Evolutionary conservation across 1,140 invertebrate species (phyloP).

Genomic region (Drosophila miranda): DNA sequence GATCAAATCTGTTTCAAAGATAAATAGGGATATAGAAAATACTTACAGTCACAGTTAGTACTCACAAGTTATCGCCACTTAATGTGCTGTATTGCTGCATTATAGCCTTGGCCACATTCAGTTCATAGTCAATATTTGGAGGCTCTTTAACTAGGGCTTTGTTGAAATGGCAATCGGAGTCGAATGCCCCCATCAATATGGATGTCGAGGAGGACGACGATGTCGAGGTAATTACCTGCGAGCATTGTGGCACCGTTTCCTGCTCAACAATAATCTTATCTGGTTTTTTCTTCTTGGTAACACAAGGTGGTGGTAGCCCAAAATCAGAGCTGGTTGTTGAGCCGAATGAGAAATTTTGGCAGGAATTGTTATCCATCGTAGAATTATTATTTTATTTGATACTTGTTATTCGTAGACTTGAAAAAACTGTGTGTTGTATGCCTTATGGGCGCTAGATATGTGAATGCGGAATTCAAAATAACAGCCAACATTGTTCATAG

Average conservation of each 20-base stretch:
- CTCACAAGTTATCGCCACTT: constrained; percentile 77
- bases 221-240: constrained; percentile 45
- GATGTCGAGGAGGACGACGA: constrained; percentile 55
- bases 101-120: constrained; percentile 67
- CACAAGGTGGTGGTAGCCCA: constrained; percentile 14
- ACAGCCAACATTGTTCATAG: neutral
- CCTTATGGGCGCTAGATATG: no score
- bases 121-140: constrained; percentile 70
- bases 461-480: no score
- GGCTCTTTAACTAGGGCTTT: constrained; percentile 22
- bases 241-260: constrained; percentile 38
- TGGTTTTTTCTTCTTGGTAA: constrained; percentile 17
- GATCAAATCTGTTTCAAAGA: constrained; percentile 83
- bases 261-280: neutral
- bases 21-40: neutral
- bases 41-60: neutral
- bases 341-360: constrained; percentile 48
- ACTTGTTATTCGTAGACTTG: neutral
- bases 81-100: constrained; percentile 71
- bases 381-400: constrained; percentile 1
- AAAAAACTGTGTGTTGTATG: constrained; percentile 17
- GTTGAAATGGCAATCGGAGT: constrained; percentile 40
- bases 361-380: constrained; percentile 54
- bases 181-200: constrained; percentile 50
- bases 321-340: constrained; percentile 33